These are phyloP conservation scores for Drosophila parabipectinata DNA, from an alignment of 1,140 invertebrate species.

Conservation along the genomic window DNA sequence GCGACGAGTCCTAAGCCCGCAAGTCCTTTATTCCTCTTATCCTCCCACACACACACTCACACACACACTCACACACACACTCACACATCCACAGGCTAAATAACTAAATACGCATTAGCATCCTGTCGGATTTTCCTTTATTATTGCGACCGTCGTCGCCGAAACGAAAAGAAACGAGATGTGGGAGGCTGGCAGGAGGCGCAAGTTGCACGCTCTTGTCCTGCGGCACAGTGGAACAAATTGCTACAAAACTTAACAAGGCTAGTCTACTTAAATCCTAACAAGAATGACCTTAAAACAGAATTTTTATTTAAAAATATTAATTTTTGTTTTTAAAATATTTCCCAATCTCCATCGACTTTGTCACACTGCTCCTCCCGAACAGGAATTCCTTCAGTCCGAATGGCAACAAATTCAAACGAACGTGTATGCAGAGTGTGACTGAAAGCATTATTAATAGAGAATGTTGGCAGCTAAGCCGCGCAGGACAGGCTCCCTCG, in stretches of 20 bases:
- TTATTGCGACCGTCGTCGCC: slow-evolving; percentile 62
- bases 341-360: background rate
- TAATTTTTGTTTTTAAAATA: background rate
- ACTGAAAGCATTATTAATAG: slow-evolving; percentile 82
- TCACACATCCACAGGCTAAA: slow-evolving; percentile 60
- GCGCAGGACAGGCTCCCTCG: slow-evolving; percentile 22
- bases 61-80: slow-evolving; percentile 7
- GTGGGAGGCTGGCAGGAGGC: slow-evolving; percentile 24
- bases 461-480: slow-evolving; percentile 65
- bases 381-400: slow-evolving; percentile 43
- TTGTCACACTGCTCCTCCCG: slow-evolving; percentile 31
- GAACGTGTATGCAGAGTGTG: slow-evolving; percentile 78
- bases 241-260: too few species aligned
- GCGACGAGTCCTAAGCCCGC: slow-evolving; percentile 38
- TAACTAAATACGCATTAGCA: slow-evolving; percentile 82
- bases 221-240: slow-evolving; percentile 36
- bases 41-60: background rate
- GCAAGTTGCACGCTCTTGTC: slow-evolving; percentile 42
- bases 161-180: slow-evolving; percentile 24
- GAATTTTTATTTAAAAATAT: background rate
- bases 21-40: background rate
- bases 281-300: too few species aligned
- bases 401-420: slow-evolving; percentile 72
- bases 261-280: background rate
- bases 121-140: slow-evolving; percentile 81